Base-by-base conservation (phyloP, 2,888 invertebrate species). In the Idaea dimidiata region DNA sequence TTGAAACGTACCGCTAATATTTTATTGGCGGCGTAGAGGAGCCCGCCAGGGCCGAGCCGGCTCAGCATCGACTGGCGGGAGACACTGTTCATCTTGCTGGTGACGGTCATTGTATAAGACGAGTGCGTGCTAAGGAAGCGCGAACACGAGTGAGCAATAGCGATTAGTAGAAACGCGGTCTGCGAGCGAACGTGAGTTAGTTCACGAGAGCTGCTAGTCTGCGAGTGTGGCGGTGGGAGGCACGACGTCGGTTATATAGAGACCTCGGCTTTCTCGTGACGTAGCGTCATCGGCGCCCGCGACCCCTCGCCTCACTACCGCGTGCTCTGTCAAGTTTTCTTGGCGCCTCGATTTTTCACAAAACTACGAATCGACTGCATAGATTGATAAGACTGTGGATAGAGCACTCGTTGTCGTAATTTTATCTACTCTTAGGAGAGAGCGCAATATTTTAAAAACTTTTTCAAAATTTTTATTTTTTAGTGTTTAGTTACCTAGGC, bases 81-180 rank as follows among this genome's bases (percentile, higher is more conserved):
- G 68, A 93, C 91, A 81, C 90, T 91, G 82, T 92, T 93, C 91
- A 93, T 91, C 81, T 92, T 92, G 84, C 93, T 93, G 77, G 89
- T 83, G 75, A 93, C 93, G 63, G 93, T 93, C 93, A 93, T 93
- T 72, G 71, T 75, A 43, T 24, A 5, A 82, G 74, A 80, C 84
- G 85, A 83, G 84, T 80, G 80, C 66, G 73, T 77, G 80, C 79
- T 81, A 64, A 67, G 76, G 75, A 74, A 67, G 79, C 81, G 81
- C 82, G 83, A 73, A 82, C 75, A 80, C 84, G 70, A 91, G 71
- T 88, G 84, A 87, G 73, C 78, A 80, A 82, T 82, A 81, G 70
- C 64, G 66, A 72, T 66, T 62, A 59, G 66, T 75, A 73, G 73
- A 77, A 24, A 71, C 80, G 84, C 83, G 83, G 71, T 74, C 67